Base-by-base conservation (phyloP, 2,888 invertebrate species). In the Schizotus pectinicornis region DNA sequence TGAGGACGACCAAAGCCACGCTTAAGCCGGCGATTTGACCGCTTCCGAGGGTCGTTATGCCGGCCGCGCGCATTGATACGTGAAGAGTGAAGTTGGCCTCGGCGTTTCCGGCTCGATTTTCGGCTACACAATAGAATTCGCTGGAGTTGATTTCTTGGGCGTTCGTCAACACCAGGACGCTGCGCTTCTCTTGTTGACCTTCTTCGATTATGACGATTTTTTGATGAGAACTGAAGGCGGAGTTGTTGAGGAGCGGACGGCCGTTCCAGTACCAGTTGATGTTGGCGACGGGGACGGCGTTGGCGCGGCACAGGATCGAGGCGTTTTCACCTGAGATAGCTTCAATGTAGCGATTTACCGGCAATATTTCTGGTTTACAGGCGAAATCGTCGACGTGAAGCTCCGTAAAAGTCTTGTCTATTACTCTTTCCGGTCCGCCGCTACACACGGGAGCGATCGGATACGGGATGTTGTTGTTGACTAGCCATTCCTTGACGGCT, bases 201-300 rank as follows among this genome's bases (percentile, higher is more conserved):
- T 88, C 88, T 80, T 94, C 94, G 70, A 83, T 87, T 65, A 94
- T 87, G 69, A 86, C 84, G 43, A 92, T 85, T 72, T 86, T 87
- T 74, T 93, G 92, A 71, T 90, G 89, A 31, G 89, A 86, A 72
- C 90, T 90, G 70, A 92, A 91, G 45, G 86, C 86, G 46, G 90
- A 90, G 72, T 90, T 90, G 77, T 94, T 94, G 49, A 86, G 81
- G 61, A 94, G 82, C 56, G 88, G 81, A 43, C 90, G 84, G 0
- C 93, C 92, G 73, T 92, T 91, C 89, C 91, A 92, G 75, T 90
- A 92, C 95, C 95, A 95, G 71, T 88, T 90, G 59, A 95, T 87
- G 63, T 83, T 85, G 0, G 95, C 90, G 41, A 89, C 85, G 0
- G 95, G 95, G 50, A 91, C 84, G 0, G 92, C 92, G 68, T 91